Evolutionary conservation across 2,888 invertebrate species (phyloP).

Genomic region (Patella caerulea): DNA sequence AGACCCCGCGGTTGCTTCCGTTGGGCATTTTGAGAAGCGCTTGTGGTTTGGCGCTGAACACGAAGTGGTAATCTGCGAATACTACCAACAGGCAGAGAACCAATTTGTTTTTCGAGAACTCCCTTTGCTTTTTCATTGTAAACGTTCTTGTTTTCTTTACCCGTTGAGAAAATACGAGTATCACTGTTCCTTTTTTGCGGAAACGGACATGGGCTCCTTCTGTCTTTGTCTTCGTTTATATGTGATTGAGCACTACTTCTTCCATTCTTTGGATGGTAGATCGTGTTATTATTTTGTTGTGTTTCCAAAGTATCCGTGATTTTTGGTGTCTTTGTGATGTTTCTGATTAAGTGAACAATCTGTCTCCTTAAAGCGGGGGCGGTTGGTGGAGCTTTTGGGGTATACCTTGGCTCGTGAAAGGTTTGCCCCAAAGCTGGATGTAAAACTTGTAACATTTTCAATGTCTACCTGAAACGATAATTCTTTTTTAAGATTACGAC

Average conservation of each 20-base stretch:
- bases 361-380: background rate
- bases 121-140: background rate
- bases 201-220: background rate
- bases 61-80: background rate
- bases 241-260: background rate
- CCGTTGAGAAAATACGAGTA: background rate
- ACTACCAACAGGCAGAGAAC: background rate
- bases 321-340: too few relatives aligned
- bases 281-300: background rate
- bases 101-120: background rate
- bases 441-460: too few relatives aligned
- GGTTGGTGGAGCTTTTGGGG: background rate
- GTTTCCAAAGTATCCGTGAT: background rate
- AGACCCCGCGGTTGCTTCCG: too few relatives aligned
- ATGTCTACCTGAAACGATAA: too few relatives aligned
- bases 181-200: background rate
- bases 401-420: background rate
- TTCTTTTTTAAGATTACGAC: too few relatives aligned
- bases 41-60: background rate
- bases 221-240: background rate
- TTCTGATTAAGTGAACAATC: background rate
- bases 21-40: too few relatives aligned
- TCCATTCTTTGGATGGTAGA: background rate
- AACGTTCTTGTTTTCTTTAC: background rate
- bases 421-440: background rate